Evolutionary conservation across 92 coral and sea anemone genomes (phyloP), one percentile per base, ranked within the genome.

Genomic region (Heliopora coerulea): DNA sequence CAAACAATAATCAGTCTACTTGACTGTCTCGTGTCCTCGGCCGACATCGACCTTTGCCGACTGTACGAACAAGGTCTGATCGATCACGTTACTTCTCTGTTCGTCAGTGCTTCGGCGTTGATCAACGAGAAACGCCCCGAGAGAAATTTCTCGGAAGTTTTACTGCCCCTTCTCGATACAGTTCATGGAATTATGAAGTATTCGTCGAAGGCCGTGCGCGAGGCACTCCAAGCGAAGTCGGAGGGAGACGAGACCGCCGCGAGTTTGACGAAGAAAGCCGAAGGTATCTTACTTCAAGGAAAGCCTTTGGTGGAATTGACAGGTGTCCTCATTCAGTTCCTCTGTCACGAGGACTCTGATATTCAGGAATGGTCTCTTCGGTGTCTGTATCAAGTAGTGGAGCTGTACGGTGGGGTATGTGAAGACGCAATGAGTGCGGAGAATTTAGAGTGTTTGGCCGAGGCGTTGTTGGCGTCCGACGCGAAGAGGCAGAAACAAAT

Each of bases 171-270:
- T 3, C 87, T 95, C 8, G 99, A 95, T 49, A 81, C 88, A 28
- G 84, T 95, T 28, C 84, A 84, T 67, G 87, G 56, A 68, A 86
- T 87, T 21, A 67, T 95, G 49, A 95, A 86, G 65, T 85, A 72
- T 81, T 88, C 91, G 26, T 90, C 99, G 3, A 90, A 89, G 63
- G 99, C 88, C 63, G 99, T 95, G 46, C 99, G 99, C 57, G 88
- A 83, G 59, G 99, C 96, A n/a, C 78, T 95, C 25, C 99, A 85
- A 32, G 89, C 92, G 9, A 95, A 88, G 72, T 79, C 80, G 10
- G 87, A 85, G 58, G 91, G 86, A 1, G 66, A 63, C 1, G 54
- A 85, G 0, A 81, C 78, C 32, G 78, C 76, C 29, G 85, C 76
- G 17, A 72, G 74, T 66, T 69, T 86, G 32, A 84, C 89, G 27